Percentiles rank a stretch among this genome's conserved stretches.
These are phyloP conservation scores for Salvator merianae DNA, from an alignment of 2,113 vertebrate genomes.

Conservation along the genomic window DNA sequence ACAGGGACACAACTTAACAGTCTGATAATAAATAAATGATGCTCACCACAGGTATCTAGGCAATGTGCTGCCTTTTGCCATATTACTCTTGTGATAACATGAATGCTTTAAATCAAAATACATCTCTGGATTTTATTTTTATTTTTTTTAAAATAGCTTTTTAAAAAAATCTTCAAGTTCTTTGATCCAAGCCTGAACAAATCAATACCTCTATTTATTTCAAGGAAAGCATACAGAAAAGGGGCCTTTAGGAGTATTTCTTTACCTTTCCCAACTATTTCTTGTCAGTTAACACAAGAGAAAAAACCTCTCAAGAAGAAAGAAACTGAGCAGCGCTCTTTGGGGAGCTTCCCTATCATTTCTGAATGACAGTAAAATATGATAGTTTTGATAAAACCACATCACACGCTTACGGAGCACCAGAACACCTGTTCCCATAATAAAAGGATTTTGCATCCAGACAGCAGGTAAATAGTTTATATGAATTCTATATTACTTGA, in stretches of 20 bases:
- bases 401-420: constrained; percentile 16
- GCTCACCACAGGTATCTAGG: not conserved
- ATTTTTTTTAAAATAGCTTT: not conserved
- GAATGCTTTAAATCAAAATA: not conserved
- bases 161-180: not conserved
- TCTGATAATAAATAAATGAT: no score
- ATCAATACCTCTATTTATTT: not conserved
- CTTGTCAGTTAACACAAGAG: not conserved
- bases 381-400: not conserved
- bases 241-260: not conserved
- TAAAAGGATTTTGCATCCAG: constrained; percentile 11
- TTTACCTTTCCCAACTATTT: not conserved
- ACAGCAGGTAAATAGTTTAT: not conserved
- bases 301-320: not conserved
- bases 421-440: not conserved
- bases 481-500: not conserved
- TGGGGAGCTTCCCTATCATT: not conserved
- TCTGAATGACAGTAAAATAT: constrained; percentile 10
- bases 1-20: no score
- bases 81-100: not conserved
- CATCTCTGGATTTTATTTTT: not conserved
- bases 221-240: not conserved
- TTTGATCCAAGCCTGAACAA: not conserved
- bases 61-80: not conserved
- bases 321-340: not conserved